Percentiles rank a stretch among this genome's conserved stretches.
Conservation (phyloP, 2,888 invertebrate genomes). For the Limnephilus auricula region DNA sequence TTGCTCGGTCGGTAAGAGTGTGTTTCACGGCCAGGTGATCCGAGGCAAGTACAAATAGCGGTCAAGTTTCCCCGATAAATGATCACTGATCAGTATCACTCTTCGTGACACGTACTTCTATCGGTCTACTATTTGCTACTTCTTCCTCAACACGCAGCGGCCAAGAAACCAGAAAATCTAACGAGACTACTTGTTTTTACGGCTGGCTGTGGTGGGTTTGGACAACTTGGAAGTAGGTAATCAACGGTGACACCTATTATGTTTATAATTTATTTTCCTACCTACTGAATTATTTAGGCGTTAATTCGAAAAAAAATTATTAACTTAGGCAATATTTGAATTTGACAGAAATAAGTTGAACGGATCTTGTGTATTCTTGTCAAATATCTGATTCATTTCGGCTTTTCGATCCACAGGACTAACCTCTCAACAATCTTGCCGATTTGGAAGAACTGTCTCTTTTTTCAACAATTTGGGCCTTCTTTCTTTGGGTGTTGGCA, state of each 20-base stretch:
- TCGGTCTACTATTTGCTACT: background rate
- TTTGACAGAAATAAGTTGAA: background rate
- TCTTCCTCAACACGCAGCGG: background rate
- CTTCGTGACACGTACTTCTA: background rate
- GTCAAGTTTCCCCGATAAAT: conserved; percentile 22
- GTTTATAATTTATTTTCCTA: background rate
- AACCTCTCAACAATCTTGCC: background rate
- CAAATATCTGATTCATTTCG: background rate
- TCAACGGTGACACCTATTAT: background rate
- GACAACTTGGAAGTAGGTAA: background rate
- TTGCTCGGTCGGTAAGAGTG: background rate
- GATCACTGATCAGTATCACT: background rate
- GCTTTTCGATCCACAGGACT: background rate
- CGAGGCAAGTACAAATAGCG: background rate
- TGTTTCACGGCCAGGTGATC: background rate
- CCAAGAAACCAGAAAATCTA: background rate
- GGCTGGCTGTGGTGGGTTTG: no score
- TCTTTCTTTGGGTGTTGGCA: background rate
- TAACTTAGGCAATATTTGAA: background rate
- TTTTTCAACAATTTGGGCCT: background rate
- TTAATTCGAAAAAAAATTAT: background rate
- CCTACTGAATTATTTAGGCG: background rate
- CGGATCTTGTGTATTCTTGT: no score
- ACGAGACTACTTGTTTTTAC: background rate
- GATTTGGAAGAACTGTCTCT: background rate